Evolutionary conservation across 2,888 invertebrate species (phyloP).

Genomic region (Leucoptera coffeella): DNA sequence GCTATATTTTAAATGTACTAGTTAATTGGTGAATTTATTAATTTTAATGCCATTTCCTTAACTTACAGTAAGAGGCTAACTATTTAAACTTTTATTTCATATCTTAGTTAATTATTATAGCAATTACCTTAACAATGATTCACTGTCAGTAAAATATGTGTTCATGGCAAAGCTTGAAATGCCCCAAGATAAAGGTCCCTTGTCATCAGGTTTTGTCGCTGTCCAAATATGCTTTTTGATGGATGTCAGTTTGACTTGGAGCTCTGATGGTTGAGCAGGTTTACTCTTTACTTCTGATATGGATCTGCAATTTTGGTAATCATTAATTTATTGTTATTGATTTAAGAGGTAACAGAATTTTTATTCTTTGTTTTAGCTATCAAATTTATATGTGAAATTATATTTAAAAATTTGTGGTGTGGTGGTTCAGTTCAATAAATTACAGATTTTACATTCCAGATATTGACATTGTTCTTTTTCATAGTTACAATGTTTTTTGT

Average conservation of each 20-base stretch:
- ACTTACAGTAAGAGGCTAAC: too few relatives aligned
- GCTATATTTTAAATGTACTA: too few relatives aligned
- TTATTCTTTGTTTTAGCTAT: too few relatives aligned
- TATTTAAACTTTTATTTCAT: background rate
- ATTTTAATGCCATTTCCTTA: too few relatives aligned
- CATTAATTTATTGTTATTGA: too few relatives aligned
- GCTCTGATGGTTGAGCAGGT: slow-evolving; percentile 47
- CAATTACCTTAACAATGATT: slow-evolving; percentile 52
- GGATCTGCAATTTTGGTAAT: slow-evolving; percentile 25
- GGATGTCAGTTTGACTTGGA: slow-evolving; percentile 62
- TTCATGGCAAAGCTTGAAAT: slow-evolving; percentile 52
- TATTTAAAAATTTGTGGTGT: too few relatives aligned
- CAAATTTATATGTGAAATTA: background rate
- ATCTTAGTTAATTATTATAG: too few relatives aligned
- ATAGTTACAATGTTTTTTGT: background rate
- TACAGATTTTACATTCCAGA: too few relatives aligned
- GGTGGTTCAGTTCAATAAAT: background rate
- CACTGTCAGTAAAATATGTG: slow-evolving; percentile 49
- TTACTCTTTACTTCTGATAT: slow-evolving; percentile 32
- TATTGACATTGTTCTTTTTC: too few relatives aligned
- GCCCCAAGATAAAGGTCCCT: slow-evolving; percentile 63
- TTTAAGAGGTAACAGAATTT: too few relatives aligned
- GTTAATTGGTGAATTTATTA: too few relatives aligned
- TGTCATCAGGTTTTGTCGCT: slow-evolving; percentile 46
- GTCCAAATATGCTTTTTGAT: slow-evolving; percentile 72